phyloP scores from a whole-genome alignment of 2,888 invertebrate species.

The Octodonta nipae region DNA sequence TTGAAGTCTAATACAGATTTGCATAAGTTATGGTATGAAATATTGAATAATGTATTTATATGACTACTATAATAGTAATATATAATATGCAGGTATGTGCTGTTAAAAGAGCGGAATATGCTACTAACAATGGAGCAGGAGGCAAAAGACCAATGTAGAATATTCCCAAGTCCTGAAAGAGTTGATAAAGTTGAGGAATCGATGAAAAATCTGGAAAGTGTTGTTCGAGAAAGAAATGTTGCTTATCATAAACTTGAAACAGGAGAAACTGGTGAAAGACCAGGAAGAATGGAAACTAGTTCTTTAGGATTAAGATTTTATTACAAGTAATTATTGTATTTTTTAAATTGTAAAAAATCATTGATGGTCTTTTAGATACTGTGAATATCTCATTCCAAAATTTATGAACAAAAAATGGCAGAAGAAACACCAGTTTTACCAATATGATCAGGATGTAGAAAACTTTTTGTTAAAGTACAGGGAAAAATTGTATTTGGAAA shows the following conservation, averaged over 20 bases:
- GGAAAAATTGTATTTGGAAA: constrained; percentile 50
- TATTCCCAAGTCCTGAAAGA: constrained; percentile 85
- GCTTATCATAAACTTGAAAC: constrained; percentile 85
- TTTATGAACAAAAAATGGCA: constrained; percentile 54
- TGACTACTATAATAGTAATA: background rate
- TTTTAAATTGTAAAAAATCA: no score
- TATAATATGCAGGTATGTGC: constrained; percentile 46
- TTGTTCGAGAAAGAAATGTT: constrained; percentile 81
- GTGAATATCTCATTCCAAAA: constrained; percentile 53
- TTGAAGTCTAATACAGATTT: constrained; percentile 90
- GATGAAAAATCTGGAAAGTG: constrained; percentile 83
- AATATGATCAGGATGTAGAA: constrained; percentile 45
- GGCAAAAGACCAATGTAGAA: constrained; percentile 47
- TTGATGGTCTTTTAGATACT: constrained; percentile 33
- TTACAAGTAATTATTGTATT: no score
- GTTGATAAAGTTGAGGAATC: constrained; percentile 88
- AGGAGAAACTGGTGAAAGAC: constrained; percentile 70
- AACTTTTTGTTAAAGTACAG: constrained; percentile 48
- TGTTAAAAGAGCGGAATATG: constrained; percentile 95
- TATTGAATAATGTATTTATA: constrained; percentile 4
- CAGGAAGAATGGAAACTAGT: constrained; percentile 44
- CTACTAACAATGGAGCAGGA: constrained; percentile 88
- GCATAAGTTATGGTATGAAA: constrained; percentile 82
- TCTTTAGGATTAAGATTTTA: constrained; percentile 47
- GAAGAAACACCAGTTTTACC: constrained; percentile 38